Conservation (phyloP, 2,113 vertebrate genomes). For the Amphiprion percula region DNA sequence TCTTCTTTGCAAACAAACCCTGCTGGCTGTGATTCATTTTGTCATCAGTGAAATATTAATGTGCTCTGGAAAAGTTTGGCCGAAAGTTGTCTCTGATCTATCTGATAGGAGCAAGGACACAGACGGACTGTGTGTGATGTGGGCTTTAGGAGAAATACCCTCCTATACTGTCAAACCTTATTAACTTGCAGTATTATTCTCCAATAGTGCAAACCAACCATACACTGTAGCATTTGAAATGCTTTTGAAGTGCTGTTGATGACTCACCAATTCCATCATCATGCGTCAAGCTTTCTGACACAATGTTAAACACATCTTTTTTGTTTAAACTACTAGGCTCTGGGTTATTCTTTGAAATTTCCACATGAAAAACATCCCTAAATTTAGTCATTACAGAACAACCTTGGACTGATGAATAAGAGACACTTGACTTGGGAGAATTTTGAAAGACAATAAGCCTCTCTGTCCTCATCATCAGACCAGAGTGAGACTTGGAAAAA, state of each 20-base stretch:
- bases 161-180: conserved; percentile 8
- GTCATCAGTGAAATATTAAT: conserved; percentile 85
- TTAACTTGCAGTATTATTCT: not conserved
- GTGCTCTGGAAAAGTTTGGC: conserved; percentile 68
- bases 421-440: too few relatives aligned
- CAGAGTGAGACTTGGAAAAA: too few relatives aligned
- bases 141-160: conserved; percentile 7
- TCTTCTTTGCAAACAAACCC: conserved; percentile 77
- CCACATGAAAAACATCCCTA: too few relatives aligned
- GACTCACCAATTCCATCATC: conserved; percentile 7
- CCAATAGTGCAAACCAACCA: not conserved
- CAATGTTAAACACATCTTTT: not conserved
- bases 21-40: conserved; percentile 78
- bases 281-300: not conserved
- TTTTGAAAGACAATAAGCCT: too few relatives aligned
- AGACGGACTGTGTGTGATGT: not conserved
- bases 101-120: conserved; percentile 68
- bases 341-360: too few relatives aligned
- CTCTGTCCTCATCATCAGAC: too few relatives aligned
- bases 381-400: too few relatives aligned
- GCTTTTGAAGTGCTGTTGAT: not conserved
- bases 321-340: not conserved
- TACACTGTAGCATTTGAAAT: not conserved
- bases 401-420: too few relatives aligned
- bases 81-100: conserved; percentile 65